Evolutionary conservation across 2,797 vertebrate species (phyloP), one percentile per base, ranked within the genome.

Genomic region (Philypnodon macrostomus): DNA sequence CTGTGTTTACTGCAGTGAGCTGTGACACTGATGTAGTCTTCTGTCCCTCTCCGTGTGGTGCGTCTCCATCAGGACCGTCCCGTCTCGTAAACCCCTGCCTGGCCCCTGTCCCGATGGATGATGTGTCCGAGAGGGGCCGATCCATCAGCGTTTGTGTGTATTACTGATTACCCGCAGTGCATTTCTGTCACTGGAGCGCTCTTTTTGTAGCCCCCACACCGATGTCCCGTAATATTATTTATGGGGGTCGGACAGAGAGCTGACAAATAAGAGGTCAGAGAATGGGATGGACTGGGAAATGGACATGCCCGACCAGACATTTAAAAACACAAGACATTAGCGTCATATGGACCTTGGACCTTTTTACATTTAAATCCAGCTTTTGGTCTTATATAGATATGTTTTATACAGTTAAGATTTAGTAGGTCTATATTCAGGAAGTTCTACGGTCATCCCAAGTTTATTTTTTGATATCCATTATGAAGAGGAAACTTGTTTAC

Each of bases 141-240:
- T 92, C 91, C 90, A 87, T 93, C 91, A 91, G 80, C 57, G 80
- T 89, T 89, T 84, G 88, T 87, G 89, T 88, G 86, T 87, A 88
- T 92, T 90, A 90, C 86, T 89, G 90, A 90, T 91, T 88, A 86
- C 88, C 90, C 86, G 81, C 86, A 75, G 85, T 88, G 87, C 85
- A 86, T 90, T 85, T 90, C 85, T 89, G 87, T 90, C 88, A 89
- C 77, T 37, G 68, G 71, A 79, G 77, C 53, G 77, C 71, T 73
- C 77, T 79, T 82, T 59, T 45, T 60, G 66, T 58, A 74, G 65
- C 75, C 60, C 7, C 44, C 29, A 12, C 5, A 2, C 12, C 14
- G 0, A 59, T 63, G 47, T 71, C 27, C 29, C 47, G 65, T 75
- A 42, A 61, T 63, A 66, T 90, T 89, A 91, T 93, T 91, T 90